These are phyloP conservation scores for Callaeas wilsoni DNA, from an alignment of 2,113 vertebrate genomes.

Conservation along the genomic window DNA sequence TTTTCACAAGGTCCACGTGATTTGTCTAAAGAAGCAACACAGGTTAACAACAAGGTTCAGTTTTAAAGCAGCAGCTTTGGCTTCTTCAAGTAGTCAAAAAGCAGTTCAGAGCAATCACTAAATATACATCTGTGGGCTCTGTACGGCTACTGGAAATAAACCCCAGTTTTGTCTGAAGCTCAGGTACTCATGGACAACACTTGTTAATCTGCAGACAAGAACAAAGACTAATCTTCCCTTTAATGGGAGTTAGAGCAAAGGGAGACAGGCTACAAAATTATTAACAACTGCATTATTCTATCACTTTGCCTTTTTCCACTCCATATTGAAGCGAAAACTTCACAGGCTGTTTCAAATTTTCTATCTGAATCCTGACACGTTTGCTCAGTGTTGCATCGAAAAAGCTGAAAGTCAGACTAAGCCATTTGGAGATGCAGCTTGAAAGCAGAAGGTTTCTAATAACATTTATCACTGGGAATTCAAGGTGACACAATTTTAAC, in stretches of 20 bases:
- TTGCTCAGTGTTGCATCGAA: not conserved
- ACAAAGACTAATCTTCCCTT: not conserved
- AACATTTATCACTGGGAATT: not conserved
- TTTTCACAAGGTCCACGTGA: not conserved
- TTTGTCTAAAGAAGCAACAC: not conserved
- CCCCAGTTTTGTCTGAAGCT: not conserved
- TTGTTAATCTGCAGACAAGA: not conserved
- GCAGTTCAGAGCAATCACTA: not conserved
- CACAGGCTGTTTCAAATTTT: not conserved
- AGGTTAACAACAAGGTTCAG: not conserved
- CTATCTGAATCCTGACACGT: not conserved
- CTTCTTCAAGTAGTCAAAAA: not conserved
- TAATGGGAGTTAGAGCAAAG: not conserved
- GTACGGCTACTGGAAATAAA: not conserved
- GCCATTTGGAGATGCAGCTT: not conserved
- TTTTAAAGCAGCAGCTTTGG: not conserved
- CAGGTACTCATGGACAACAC: not conserved
- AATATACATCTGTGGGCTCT: not conserved
- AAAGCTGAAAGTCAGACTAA: not conserved
- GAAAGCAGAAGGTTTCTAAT: constrained; percentile 13
- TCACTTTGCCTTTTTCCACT: not conserved
- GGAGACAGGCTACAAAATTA: not conserved
- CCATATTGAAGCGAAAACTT: not conserved
- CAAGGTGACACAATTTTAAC: constrained; percentile 15
- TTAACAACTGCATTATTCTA: not conserved